These are phyloP conservation scores for Sardinella longiceps DNA, from an alignment of 2,797 vertebrate genomes.

Conservation along the genomic window DNA sequence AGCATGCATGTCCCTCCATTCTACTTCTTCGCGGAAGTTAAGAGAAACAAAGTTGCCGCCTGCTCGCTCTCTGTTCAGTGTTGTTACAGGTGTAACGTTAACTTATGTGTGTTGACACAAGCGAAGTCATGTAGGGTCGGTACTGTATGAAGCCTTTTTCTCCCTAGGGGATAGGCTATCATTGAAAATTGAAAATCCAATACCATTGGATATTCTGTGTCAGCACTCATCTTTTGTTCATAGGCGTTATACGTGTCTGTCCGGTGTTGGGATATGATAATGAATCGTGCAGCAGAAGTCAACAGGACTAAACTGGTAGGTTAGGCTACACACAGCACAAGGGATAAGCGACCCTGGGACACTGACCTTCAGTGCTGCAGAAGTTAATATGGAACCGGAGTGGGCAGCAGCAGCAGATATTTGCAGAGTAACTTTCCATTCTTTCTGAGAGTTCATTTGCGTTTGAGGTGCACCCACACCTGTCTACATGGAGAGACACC, in stretches of 20 bases:
- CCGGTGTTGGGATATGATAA: not conserved
- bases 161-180: not conserved
- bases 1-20: not conserved
- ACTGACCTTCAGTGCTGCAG: slow-evolving; percentile 50
- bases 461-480: not conserved
- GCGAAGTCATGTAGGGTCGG: not conserved
- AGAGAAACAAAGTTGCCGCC: not conserved
- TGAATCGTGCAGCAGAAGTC: not conserved
- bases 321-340: not conserved
- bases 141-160: not conserved
- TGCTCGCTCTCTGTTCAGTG: not conserved
- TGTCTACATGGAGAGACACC: too few relatives aligned
- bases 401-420: not conserved
- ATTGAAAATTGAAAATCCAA: too few relatives aligned
- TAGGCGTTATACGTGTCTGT: not conserved
- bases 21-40: slow-evolving; percentile 7
- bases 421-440: not conserved
- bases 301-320: not conserved
- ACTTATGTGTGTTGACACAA: slow-evolving; percentile 3
- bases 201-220: not conserved
- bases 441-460: not conserved
- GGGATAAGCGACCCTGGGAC: not conserved
- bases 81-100: not conserved
- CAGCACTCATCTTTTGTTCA: not conserved
- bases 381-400: slow-evolving; percentile 37